A percentile compares a stretch with the other conserved stretches of the same genome.
Evolutionary conservation across 2,797 vertebrate genomes (phyloP).

Genomic region (Graptemys geographica): DNA sequence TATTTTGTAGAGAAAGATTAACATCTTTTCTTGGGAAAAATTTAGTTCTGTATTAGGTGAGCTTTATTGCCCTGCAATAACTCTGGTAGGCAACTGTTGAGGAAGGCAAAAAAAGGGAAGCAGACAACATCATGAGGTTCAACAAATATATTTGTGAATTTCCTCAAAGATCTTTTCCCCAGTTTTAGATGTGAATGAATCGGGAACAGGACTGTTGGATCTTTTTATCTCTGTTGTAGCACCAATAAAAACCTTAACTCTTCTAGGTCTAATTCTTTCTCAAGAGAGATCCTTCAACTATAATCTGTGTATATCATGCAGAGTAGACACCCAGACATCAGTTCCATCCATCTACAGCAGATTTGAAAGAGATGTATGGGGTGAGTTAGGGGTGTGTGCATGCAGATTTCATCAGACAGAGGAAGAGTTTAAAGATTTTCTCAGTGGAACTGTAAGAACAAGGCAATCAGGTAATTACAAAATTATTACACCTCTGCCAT

Average conservation of each 20-base stretch:
- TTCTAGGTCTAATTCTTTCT: not conserved
- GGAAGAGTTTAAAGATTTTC: not conserved
- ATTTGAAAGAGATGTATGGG: not conserved
- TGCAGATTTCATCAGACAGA: not conserved
- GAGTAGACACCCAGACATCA: not conserved
- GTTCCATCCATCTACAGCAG: not conserved
- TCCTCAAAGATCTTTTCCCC: not conserved
- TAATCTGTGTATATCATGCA: not conserved
- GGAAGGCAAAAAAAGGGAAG: not conserved
- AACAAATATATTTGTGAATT: not conserved
- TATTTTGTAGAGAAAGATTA: not conserved
- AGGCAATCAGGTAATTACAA: not conserved
- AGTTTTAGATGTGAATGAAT: not conserved
- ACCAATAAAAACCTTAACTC: not conserved
- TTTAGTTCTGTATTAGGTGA: not conserved
- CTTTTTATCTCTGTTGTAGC: not conserved
- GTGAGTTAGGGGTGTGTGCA: fast-evolving
- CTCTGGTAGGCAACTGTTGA: not conserved
- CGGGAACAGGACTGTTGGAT: not conserved
- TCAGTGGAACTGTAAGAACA: not conserved
- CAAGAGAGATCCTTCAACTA: not conserved
- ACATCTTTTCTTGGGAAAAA: not conserved
- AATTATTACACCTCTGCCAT: not conserved
- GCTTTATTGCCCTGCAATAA: not conserved
- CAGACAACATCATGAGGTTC: not conserved